A percentile compares a stretch with the other conserved stretches of the same genome.
Evolutionary conservation across 1,140 invertebrate species (phyloP).

Genomic region (Penaeus indicus): DNA sequence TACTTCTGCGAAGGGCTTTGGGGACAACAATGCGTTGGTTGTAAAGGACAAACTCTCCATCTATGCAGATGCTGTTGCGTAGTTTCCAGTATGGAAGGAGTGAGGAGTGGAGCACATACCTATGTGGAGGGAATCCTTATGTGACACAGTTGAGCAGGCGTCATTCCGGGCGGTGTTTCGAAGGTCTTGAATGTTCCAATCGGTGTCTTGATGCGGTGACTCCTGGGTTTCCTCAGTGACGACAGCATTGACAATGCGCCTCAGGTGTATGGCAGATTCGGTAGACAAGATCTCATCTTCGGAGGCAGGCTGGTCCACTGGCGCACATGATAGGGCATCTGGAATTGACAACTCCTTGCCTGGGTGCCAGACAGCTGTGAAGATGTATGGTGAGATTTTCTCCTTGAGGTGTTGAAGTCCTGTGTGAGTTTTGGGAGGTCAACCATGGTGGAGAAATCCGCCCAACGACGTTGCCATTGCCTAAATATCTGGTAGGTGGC

Average conservation of each 20-base stretch:
- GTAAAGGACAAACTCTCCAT: not conserved
- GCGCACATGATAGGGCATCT: not conserved
- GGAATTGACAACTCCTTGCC: not conserved
- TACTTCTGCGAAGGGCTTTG: not conserved
- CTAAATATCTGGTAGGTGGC: not conserved
- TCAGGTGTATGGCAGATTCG: not conserved
- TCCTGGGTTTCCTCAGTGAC: not conserved
- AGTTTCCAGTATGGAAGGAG: not conserved
- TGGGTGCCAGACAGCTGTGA: not conserved
- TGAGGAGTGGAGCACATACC: not conserved
- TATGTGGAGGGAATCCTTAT: not conserved
- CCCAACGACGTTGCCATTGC: conserved; percentile 9
- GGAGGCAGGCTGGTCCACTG: not conserved
- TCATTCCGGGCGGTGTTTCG: not conserved
- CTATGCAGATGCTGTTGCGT: not conserved
- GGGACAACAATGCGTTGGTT: not conserved
- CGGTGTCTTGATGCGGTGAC: not conserved
- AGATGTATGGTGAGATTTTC: conserved; percentile 24
- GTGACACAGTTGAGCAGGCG: not conserved
- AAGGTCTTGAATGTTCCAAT: not conserved
- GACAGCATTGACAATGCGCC: not conserved
- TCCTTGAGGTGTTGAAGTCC: conserved; percentile 36
- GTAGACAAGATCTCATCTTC: not conserved
- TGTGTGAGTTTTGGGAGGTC: not conserved
- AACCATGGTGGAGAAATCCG: conserved; percentile 12